Percentiles rank a stretch among this genome's conserved stretches.
These are phyloP conservation scores for Thalassaphorura encarpata DNA, from an alignment of 1,140 invertebrate species.

Conservation along the genomic window DNA sequence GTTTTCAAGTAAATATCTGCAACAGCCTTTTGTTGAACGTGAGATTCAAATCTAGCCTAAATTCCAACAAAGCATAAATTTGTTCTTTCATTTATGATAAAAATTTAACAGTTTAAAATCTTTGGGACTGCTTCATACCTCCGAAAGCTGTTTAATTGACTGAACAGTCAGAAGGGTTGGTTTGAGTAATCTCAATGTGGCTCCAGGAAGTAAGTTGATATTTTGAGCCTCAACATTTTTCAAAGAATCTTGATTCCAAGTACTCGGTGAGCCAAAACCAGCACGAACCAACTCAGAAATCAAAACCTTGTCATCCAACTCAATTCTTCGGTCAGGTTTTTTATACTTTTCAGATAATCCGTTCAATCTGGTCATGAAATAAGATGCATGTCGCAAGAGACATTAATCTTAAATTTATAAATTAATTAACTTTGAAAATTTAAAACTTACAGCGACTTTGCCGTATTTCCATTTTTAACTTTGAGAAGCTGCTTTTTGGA, in stretches of 20 bases:
- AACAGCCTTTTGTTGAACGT: conserved; percentile 20
- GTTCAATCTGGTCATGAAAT: conserved; percentile 6
- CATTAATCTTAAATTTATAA: background rate
- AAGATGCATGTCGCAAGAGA: background rate
- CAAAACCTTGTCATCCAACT: conserved; percentile 28
- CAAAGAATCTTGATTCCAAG: conserved; percentile 11
- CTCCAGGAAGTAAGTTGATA: conserved; percentile 11
- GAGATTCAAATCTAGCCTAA: conserved; percentile 20
- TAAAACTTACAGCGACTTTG: conserved; percentile 15
- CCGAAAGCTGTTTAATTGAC: too few species aligned
- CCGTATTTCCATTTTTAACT: conserved; percentile 20
- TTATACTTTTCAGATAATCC: background rate
- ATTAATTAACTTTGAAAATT: background rate
- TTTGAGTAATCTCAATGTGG: conserved; percentile 8
- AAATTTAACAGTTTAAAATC: too few species aligned
- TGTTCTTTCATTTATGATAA: background rate
- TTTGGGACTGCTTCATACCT: too few species aligned
- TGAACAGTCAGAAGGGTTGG: too few species aligned
- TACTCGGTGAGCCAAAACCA: conserved; percentile 9
- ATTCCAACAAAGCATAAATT: background rate
- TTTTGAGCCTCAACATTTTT: background rate
- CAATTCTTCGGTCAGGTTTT: conserved; percentile 1
- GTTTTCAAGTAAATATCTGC: conserved; percentile 16
- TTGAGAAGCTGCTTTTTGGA: conserved; percentile 29
- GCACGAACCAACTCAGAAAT: conserved; percentile 21